These are phyloP conservation scores for Abrostola tripartita DNA, from an alignment of 2,888 invertebrate genomes.

Conservation along the genomic window DNA sequence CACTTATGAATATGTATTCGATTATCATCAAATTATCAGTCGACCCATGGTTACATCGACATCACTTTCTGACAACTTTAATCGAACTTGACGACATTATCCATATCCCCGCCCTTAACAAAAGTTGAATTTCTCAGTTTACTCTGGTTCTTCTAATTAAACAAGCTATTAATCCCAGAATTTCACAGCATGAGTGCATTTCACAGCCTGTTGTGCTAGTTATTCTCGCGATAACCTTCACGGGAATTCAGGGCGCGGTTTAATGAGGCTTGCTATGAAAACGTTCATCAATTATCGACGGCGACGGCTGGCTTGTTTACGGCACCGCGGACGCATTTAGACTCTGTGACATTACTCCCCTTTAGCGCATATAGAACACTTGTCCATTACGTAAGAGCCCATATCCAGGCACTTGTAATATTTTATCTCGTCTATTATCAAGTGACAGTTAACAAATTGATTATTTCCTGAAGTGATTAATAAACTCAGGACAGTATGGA, in stretches of 20 bases:
- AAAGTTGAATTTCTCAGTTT: constrained; percentile 40
- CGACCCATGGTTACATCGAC: constrained; percentile 9
- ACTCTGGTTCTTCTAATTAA: constrained; percentile 53
- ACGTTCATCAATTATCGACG: constrained; percentile 87
- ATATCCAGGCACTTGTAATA: constrained; percentile 57
- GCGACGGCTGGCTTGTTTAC: constrained; percentile 84
- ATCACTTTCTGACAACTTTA: constrained; percentile 28
- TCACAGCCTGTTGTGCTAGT: constrained; percentile 65
- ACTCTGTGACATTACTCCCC: constrained; percentile 78
- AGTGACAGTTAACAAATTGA: constrained; percentile 29
- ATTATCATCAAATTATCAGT: constrained; percentile 17
- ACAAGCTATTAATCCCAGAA: constrained; percentile 58
- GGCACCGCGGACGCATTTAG: constrained; percentile 85
- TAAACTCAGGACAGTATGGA: constrained; percentile 27
- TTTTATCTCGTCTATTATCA: constrained; percentile 34
- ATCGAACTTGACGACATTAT: constrained; percentile 29
- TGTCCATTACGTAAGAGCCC: constrained; percentile 58
- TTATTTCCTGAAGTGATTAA: constrained; percentile 21
- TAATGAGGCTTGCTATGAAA: constrained; percentile 85
- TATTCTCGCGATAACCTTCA: constrained; percentile 80
- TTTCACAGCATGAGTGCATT: constrained; percentile 50
- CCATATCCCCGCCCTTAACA: constrained; percentile 37
- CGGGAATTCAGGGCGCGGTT: constrained; percentile 82
- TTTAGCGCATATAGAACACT: constrained; percentile 60
- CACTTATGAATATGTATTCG: constrained; percentile 18